Percentiles rank a stretch among this genome's conserved stretches.
Evolutionary conservation across 2,888 invertebrate species (phyloP).

Genomic region (Megaustenia siamemsis): DNA sequence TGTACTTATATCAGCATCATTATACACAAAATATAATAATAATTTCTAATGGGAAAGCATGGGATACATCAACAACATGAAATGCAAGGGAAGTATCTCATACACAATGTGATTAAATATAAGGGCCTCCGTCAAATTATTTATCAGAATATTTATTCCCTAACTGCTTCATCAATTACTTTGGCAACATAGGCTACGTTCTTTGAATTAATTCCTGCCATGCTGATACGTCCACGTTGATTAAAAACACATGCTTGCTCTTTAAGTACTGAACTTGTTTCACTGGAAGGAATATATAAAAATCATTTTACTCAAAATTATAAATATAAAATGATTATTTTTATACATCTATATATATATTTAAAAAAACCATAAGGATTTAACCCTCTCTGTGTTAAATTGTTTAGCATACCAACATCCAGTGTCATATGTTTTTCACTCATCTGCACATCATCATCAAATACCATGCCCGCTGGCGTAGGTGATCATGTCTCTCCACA

Average conservation of each 20-base stretch:
- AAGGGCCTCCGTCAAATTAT: neutral
- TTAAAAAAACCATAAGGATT: too few relatives aligned
- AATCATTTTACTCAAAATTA: too few relatives aligned
- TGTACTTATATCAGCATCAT: too few relatives aligned
- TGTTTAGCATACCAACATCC: too few relatives aligned
- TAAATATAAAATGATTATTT: too few relatives aligned
- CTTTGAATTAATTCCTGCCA: slow-evolving; percentile 93
- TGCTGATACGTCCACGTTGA: slow-evolving; percentile 93
- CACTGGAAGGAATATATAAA: slow-evolving; percentile 80
- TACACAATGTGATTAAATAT: neutral
- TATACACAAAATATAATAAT: neutral
- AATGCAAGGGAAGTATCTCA: neutral
- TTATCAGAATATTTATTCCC: slow-evolving; percentile 40
- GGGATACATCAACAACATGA: neutral
- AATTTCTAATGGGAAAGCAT: neutral
- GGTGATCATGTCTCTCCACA: too few relatives aligned
- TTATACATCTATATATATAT: too few relatives aligned
- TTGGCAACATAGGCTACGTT: slow-evolving; percentile 97
- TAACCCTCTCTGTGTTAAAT: too few relatives aligned
- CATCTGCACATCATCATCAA: too few relatives aligned
- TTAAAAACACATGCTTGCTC: slow-evolving; percentile 93
- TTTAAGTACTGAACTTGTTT: slow-evolving; percentile 89
- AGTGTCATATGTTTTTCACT: too few relatives aligned
- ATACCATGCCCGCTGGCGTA: too few relatives aligned
- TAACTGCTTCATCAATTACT: slow-evolving; percentile 77